Evolutionary conservation across 1,140 invertebrate genomes (phyloP).

Genomic region (Cydia fagiglandana): DNA sequence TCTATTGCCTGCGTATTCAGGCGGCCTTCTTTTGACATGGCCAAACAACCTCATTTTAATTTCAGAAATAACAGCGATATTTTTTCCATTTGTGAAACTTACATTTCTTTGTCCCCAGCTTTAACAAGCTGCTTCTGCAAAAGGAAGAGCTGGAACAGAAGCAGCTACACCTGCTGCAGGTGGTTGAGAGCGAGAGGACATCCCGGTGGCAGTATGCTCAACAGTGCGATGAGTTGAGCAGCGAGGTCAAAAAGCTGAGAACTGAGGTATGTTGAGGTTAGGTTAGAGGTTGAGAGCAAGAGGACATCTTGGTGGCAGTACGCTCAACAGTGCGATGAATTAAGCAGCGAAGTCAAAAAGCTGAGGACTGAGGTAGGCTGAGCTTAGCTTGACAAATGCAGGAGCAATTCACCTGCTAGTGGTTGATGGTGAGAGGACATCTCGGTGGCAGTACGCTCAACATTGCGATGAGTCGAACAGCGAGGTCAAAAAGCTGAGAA

Average conservation of each 20-base stretch:
- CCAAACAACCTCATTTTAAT: no score
- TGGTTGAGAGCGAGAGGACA: conserved; percentile 95
- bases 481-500: conserved; percentile 93
- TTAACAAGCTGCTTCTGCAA: conserved; percentile 94
- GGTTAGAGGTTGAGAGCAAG: conserved; percentile 93
- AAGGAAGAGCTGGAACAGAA: conserved; percentile 97
- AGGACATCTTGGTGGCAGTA: conserved; percentile 96
- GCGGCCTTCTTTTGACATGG: no score
- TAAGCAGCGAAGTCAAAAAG: conserved; percentile 93
- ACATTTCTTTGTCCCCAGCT: conserved; percentile 80
- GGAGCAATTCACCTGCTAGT: conserved; percentile 96
- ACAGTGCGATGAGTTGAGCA: conserved; percentile 93
- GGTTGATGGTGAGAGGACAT: conserved; percentile 94
- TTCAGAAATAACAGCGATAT: no score
- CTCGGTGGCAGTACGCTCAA: conserved; percentile 95
- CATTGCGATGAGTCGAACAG: conserved; percentile 93
- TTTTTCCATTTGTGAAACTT: no score
- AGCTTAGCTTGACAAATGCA: conserved; percentile 73
- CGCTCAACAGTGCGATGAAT: conserved; percentile 94
- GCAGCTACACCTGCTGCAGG: conserved; percentile 94
- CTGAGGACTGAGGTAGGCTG: conserved; percentile 89
- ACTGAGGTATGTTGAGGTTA: conserved; percentile 84
- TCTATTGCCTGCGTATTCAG: no score
- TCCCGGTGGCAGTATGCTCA: conserved; percentile 96
- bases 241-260: conserved; percentile 94